Percentiles rank a stretch among this genome's conserved stretches.
Evolutionary conservation across 2,113 vertebrate genomes (phyloP).

Genomic region (Noctilio leporinus): DNA sequence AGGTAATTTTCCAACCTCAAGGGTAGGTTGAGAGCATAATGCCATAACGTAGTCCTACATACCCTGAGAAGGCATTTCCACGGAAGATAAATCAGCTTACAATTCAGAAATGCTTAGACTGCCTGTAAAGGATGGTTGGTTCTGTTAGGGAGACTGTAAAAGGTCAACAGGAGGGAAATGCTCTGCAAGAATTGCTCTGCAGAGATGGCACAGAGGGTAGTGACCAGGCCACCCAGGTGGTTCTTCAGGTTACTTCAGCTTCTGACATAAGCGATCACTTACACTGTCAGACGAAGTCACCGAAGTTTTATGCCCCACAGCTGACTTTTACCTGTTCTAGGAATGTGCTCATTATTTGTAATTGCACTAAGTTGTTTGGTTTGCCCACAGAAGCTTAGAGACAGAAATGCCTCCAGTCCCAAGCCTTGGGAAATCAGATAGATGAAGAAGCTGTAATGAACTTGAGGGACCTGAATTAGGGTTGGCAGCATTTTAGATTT

Average conservation of each 20-base stretch:
- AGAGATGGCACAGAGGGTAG: not conserved
- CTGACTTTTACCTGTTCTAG: not conserved
- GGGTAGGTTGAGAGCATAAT: not conserved
- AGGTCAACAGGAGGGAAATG: not conserved
- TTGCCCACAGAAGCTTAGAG: not conserved
- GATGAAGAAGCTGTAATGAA: not conserved
- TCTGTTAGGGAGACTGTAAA: not conserved
- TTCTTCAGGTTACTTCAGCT: not conserved
- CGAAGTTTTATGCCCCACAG: not conserved
- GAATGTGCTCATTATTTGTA: not conserved
- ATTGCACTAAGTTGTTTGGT: not conserved
- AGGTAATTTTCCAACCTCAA: slow-evolving; percentile 6
- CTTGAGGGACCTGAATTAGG: not conserved
- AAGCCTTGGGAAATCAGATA: not conserved
- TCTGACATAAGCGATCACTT: not conserved
- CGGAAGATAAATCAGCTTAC: slow-evolving; percentile 20
- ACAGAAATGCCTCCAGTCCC: not conserved
- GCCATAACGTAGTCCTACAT: not conserved
- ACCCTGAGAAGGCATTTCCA: not conserved
- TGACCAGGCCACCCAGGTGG: not conserved
- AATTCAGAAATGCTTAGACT: not conserved
- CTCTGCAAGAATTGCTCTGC: not conserved
- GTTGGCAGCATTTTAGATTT: not conserved
- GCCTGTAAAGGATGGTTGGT: not conserved
- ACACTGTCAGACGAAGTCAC: not conserved